phyloP scores from a whole-genome alignment of 1,140 invertebrate genomes.

The Tetramorium alpestre region DNA sequence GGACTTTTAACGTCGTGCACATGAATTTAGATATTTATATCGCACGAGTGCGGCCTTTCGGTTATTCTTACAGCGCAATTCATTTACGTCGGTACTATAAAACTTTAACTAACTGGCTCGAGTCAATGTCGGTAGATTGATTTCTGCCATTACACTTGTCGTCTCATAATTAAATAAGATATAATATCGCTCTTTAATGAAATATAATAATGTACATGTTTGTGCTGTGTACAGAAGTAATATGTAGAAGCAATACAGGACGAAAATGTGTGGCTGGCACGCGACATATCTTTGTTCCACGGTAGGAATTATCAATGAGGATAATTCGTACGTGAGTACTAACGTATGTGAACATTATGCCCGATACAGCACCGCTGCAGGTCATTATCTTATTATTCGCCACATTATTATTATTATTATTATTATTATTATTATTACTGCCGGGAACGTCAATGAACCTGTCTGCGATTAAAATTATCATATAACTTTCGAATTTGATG shows the following conservation, averaged over 20 bases:
- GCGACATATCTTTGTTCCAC: constrained; percentile 4
- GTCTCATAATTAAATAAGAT: not conserved
- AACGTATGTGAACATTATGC: not conserved
- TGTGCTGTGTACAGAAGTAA: not conserved
- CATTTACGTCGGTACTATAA: not conserved
- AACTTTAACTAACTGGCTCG: not conserved
- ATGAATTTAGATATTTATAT: not conserved
- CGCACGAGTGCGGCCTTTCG: not conserved
- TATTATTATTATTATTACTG: constrained; percentile 31
- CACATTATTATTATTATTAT: not conserved
- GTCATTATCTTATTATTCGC: constrained; percentile 33
- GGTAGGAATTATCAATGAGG: not conserved
- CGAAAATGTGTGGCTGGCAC: not conserved
- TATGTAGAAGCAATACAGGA: not conserved
- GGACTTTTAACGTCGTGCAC: not conserved
- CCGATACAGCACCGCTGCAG: not conserved
- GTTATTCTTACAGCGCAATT: not conserved
- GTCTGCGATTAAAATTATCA: constrained; percentile 41
- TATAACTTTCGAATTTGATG: constrained; percentile 48
- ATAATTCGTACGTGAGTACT: not conserved
- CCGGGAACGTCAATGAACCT: constrained; percentile 15
- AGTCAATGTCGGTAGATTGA: not conserved
- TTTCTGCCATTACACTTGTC: no score
- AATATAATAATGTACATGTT: constrained; percentile 11
- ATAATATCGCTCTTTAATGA: not conserved